Evolutionary conservation across 2,888 invertebrate species (phyloP), one percentile per base, ranked within the genome.

Genomic region (Reticulitermes lucifugus): DNA sequence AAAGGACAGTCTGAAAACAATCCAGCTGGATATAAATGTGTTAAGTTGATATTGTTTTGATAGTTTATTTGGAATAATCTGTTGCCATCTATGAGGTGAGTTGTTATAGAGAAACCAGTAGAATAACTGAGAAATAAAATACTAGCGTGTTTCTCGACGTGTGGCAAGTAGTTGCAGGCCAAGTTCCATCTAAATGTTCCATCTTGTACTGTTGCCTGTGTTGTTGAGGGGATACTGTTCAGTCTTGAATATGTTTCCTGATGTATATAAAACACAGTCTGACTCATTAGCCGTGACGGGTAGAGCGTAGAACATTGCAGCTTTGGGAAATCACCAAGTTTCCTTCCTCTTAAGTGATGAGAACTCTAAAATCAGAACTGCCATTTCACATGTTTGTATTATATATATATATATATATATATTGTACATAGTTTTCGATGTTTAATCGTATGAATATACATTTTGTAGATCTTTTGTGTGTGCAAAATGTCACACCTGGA

Each of bases 321-420:
- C 65, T 25, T n/a, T 65, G 65, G 55, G 55, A 14, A 55, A 12
- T 18, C 46, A 14, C 46, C 18, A 60, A 2, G 12, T 65, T 9
- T 65, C 25, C 14, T 9, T 25, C 65, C 25, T 65, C n/a, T 65
- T 60, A n/a, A 18, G 59, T 65, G 65, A 60, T 81, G 65, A 9
- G 4, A 14, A 60, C 41, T 70, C 10, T 81, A 70, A 65, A 81
- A 81, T 70, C 70, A 81, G 70, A 81, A 81, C 81, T 81, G 81
- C 81, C 81, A 81, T 81, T 81, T 81, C 41, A 60, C 60, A 81
- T 25, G 12, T 81, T 60, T 81, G 43, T 81, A 81, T 46, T 41
- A 29, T 41, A 14, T 43, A 70, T 65, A n/a, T n/a, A n/a, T n/a
- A n/a, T n/a, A n/a, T n/a, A n/a, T 25, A 65, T 80, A 51, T n/a